These are phyloP conservation scores for Sebastes schlegelii DNA, from an alignment of 2,113 vertebrate species.

Conservation along the genomic window DNA sequence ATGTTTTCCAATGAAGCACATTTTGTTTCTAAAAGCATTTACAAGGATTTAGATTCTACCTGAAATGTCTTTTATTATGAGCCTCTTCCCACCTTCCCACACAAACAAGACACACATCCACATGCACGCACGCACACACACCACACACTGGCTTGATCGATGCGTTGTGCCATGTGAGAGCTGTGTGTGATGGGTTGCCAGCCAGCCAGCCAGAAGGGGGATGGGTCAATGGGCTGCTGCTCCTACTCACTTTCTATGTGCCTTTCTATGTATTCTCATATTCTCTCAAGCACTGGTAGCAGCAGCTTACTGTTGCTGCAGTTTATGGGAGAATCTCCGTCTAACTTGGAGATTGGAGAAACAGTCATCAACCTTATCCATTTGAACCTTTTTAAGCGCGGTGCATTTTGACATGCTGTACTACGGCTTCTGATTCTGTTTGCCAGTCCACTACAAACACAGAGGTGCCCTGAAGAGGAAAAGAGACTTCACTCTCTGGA, in stretches of 20 bases:
- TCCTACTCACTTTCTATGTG: constrained; percentile 47
- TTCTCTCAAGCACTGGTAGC: constrained; percentile 34
- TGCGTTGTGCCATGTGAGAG: constrained; percentile 61
- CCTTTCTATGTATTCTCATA: constrained; percentile 45
- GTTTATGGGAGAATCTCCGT: constrained; percentile 35
- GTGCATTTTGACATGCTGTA: constrained; percentile 16
- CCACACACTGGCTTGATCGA: constrained; percentile 68
- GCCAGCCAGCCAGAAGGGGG: constrained; percentile 64
- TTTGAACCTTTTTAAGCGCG: constrained; percentile 17
- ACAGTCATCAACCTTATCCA: constrained; percentile 1
- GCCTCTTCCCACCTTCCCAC: constrained; percentile 14
- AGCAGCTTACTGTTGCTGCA: constrained; percentile 33
- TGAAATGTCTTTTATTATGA: background rate
- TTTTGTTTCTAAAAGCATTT: background rate
- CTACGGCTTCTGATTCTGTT: constrained; percentile 23
- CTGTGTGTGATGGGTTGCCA: constrained; percentile 72
- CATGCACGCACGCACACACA: background rate
- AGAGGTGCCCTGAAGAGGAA: constrained; percentile 44
- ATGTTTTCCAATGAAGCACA: background rate
- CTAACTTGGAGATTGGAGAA: constrained; percentile 42
- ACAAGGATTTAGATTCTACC: background rate
- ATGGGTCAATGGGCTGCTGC: constrained; percentile 66
- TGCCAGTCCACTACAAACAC: background rate
- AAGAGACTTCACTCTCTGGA: constrained; percentile 24
- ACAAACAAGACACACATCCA: constrained; percentile 10